phyloP scores from a whole-genome alignment of 1,140 invertebrate species.

The Probaryconus sp. region DNA sequence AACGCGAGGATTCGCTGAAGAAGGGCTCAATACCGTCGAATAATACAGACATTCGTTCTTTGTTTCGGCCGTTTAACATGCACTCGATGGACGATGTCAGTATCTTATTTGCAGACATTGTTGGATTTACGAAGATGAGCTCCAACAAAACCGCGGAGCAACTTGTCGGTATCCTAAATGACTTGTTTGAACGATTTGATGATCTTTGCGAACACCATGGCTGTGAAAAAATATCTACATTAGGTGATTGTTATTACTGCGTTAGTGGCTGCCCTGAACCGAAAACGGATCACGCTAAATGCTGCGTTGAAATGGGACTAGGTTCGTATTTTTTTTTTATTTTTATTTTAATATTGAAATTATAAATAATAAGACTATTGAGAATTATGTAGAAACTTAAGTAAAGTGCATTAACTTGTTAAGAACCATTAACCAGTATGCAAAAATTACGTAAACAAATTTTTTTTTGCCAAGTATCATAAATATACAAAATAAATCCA shows the following conservation, averaged over 20 bases:
- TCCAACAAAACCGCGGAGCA: constrained; percentile 96
- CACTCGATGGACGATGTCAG: constrained; percentile 96
- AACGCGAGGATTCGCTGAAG: constrained; percentile 77
- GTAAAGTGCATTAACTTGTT: too few species aligned
- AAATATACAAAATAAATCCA: too few species aligned
- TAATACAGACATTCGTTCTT: constrained; percentile 84
- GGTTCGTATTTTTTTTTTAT: constrained; percentile 79
- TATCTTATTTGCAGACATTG: constrained; percentile 98
- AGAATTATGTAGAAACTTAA: too few species aligned
- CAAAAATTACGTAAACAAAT: too few species aligned
- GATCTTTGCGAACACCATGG: constrained; percentile 88
- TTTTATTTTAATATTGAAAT: too few species aligned
- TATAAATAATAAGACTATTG: too few species aligned
- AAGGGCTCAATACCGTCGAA: constrained; percentile 77
- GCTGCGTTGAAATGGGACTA: constrained; percentile 92
- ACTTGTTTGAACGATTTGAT: constrained; percentile 97
- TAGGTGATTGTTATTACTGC: constrained; percentile 97
- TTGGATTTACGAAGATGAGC: constrained; percentile 98
- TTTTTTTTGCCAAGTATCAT: too few species aligned
- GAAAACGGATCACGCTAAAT: constrained; percentile 90
- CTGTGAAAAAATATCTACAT: constrained; percentile 95
- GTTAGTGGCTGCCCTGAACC: constrained; percentile 95
- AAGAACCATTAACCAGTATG: too few species aligned
- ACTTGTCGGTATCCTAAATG: constrained; percentile 93
- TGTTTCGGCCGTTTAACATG: constrained; percentile 97